A percentile compares a stretch with the other conserved stretches of the same genome.
Conservation (phyloP, 2,113 vertebrate genomes). For the Hippopotamus amphibius region DNA sequence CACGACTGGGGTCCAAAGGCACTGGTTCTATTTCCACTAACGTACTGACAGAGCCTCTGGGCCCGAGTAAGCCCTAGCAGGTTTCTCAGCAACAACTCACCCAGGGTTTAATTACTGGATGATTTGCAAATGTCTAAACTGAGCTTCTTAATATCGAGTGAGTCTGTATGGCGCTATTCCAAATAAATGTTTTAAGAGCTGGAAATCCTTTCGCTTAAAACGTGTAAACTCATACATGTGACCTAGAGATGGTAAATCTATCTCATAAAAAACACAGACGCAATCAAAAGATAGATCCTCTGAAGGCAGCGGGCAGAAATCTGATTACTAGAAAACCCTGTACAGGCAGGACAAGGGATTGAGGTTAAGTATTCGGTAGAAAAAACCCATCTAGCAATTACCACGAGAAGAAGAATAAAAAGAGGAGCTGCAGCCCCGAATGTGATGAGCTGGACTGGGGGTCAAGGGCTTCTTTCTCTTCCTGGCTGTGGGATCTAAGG, state of each 20-base stretch:
- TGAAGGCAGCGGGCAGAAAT: not conserved
- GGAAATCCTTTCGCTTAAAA: not conserved
- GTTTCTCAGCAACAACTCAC: not conserved
- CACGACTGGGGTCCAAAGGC: not conserved
- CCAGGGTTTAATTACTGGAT: not conserved
- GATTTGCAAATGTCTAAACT: not conserved
- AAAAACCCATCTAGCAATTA: not conserved
- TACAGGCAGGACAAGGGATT: not conserved
- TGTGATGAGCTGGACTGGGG: rapidly evolving
- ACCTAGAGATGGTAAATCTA: not conserved
- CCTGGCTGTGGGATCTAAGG: not conserved
- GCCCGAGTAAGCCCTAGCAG: not conserved
- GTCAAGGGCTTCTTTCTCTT: not conserved
- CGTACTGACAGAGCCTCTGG: not conserved
- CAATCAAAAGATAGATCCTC: not conserved
- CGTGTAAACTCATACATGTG: not conserved
- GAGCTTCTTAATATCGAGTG: not conserved
- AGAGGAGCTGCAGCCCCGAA: rapidly evolving
- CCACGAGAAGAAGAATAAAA: not conserved
- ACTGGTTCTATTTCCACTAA: not conserved
- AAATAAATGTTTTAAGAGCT: not conserved
- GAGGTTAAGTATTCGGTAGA: not conserved
- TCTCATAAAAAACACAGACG: not conserved
- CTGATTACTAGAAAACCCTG: not conserved
- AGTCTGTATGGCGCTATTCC: not conserved